These are phyloP conservation scores for Hylia prasina DNA, from an alignment of 2,113 vertebrate genomes.

Conservation along the genomic window DNA sequence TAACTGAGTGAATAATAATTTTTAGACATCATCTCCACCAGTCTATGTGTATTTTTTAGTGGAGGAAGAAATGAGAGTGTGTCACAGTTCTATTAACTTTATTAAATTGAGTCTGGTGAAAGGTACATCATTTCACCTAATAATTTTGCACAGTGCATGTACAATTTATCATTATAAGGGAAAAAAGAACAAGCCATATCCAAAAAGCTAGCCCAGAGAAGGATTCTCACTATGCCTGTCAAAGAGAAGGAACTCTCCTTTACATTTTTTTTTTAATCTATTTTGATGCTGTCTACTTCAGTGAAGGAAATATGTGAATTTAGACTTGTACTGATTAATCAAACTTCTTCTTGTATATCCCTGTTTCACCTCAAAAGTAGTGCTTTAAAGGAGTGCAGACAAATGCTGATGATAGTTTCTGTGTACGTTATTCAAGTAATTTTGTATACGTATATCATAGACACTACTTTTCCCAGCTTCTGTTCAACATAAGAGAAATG, in stretches of 20 bases:
- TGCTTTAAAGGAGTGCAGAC: background rate
- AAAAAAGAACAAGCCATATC: background rate
- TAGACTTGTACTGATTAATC: background rate
- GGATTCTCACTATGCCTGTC: background rate
- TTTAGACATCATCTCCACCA: background rate
- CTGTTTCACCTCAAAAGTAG: background rate
- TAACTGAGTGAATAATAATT: background rate
- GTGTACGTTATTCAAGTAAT: background rate
- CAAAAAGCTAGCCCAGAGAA: background rate
- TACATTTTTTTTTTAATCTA: background rate
- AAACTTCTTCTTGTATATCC: background rate
- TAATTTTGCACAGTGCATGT: background rate
- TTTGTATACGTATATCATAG: background rate
- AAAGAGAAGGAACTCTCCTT: background rate
- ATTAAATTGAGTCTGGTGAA: background rate
- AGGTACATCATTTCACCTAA: background rate
- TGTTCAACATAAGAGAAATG: background rate
- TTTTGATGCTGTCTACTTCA: background rate
- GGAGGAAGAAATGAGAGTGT: background rate
- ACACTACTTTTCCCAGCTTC: background rate
- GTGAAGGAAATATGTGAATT: background rate
- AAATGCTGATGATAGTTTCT: background rate
- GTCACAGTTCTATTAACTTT: background rate
- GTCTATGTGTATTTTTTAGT: background rate
- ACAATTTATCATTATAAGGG: background rate